Evolutionary conservation across 1,140 invertebrate genomes (phyloP), one percentile per base, ranked within the genome.

Genomic region (Piezodorus guildinii): DNA sequence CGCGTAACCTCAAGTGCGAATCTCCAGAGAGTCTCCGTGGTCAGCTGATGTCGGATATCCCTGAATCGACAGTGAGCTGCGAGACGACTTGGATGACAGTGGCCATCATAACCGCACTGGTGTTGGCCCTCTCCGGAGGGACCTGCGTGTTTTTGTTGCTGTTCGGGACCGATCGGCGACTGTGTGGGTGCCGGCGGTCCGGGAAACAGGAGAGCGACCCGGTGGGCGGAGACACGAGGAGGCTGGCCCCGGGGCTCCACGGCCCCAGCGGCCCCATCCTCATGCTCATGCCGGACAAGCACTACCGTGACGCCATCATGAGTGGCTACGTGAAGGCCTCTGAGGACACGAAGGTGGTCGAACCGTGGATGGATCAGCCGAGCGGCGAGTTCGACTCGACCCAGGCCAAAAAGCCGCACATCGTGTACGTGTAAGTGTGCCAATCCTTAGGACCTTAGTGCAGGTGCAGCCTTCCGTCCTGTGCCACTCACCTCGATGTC

Each of bases 61-160:
- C 79, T 4, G 80, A 83, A 71, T 78, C 79, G 17, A 78, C 80
- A 69, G 79, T 82, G 65, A 77, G 79, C 46, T 83, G 81, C 72
- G 81, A 81, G 62, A 77, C 76, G 60, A 77, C 80, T 12, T 82
- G 81, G 81, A 75, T 81, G 58, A 76, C 79, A 52, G 79, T 80
- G 65, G 76, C 78, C 65, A 71, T 79, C 67, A 78, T 78, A 66
- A 75, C 80, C 66, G 76, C 78, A 70, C 77, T 82, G 62, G 71
- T 82, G 62, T 74, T 82, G 65, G 77, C 76, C 70, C 73, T 80
- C 0, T 68, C 69, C 45, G 67, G 61, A 3, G 63, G 60, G 12
- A 66, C 65, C 15, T 69, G 68, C 17, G 75, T 79, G 2, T 75
- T 76, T 59, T 77, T 77, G 61, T 75, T 82, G 64, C 72, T 82